Conservation (phyloP, 2,888 invertebrate species). For the Embidobia sp. region DNA sequence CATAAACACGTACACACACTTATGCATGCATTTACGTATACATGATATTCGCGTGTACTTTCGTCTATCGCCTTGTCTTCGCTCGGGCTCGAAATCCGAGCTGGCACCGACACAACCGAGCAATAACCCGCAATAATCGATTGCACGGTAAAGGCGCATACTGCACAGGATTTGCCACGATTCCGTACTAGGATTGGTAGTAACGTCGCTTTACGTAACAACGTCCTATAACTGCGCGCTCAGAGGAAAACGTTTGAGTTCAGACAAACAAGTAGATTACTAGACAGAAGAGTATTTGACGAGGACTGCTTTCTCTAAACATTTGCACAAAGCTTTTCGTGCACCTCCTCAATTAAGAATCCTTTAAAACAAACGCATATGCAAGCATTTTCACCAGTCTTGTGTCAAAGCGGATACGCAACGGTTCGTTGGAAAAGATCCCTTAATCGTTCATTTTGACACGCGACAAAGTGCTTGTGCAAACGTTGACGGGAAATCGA, state of each 20-base stretch:
- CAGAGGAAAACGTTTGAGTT: conserved; percentile 55
- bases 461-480: too few species aligned
- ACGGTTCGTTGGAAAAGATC: too few species aligned
- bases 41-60: conserved; percentile 42
- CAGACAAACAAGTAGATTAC: conserved; percentile 59
- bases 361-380: too few species aligned
- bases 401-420: too few species aligned
- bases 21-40: conserved; percentile 41
- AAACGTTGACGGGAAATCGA: too few species aligned
- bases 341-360: too few species aligned
- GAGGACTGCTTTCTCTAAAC: too few species aligned
- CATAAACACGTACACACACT: conserved; percentile 35
- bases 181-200: conserved; percentile 41
- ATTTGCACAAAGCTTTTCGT: too few species aligned
- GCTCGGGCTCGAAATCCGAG: conserved; percentile 44
- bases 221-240: conserved; percentile 41
- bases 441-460: neutral
- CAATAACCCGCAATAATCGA: conserved; percentile 61
- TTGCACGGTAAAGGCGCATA: conserved; percentile 47
- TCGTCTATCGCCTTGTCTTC: conserved; percentile 40
- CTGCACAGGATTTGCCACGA: conserved; percentile 52
- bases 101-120: conserved; percentile 52
- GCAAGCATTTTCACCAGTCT: too few species aligned
- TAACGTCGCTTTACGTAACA: conserved; percentile 54
- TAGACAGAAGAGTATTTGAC: too few species aligned